Conservation (phyloP, 1,140 invertebrate genomes). For the Coenobita brevimanus region DNA sequence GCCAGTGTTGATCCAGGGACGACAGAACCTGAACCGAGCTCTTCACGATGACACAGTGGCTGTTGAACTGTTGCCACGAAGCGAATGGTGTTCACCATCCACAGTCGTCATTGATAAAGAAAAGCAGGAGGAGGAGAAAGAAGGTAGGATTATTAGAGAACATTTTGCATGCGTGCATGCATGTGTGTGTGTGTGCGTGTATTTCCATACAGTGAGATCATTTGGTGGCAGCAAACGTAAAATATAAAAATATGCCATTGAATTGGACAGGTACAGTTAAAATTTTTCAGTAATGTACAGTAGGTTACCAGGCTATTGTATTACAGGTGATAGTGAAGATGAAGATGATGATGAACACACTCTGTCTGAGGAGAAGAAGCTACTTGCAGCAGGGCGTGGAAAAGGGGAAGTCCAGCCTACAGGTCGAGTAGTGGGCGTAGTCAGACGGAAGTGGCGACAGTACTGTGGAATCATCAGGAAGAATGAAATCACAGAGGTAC, state of each 20-base stretch:
- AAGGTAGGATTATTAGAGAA: slow-evolving; percentile 70
- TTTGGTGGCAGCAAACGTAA: no score
- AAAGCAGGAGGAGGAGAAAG: slow-evolving; percentile 78
- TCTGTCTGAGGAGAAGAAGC: slow-evolving; percentile 49
- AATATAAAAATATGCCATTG: no score
- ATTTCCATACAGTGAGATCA: no score
- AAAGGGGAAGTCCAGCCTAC: slow-evolving; percentile 80
- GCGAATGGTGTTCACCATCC: slow-evolving; percentile 91
- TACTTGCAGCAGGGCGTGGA: slow-evolving; percentile 52
- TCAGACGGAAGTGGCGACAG: slow-evolving; percentile 95
- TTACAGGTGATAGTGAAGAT: slow-evolving; percentile 37
- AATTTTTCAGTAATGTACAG: no score
- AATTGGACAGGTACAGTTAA: no score
- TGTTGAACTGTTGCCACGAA: slow-evolving; percentile 90
- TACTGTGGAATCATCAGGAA: slow-evolving; percentile 96
- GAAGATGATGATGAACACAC: slow-evolving; percentile 70
- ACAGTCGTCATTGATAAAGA: slow-evolving; percentile 81
- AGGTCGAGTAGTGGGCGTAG: slow-evolving; percentile 94
- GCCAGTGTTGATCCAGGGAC: slow-evolving; percentile 90
- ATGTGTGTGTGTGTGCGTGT: no score
- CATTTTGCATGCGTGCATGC: no score
- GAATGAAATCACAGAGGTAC: slow-evolving; percentile 83
- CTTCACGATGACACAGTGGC: slow-evolving; percentile 97
- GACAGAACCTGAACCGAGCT: slow-evolving; percentile 91
- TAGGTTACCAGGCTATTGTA: no score